phyloP scores from a whole-genome alignment of 2,888 invertebrate genomes.

The Dryadula phaetusa region DNA sequence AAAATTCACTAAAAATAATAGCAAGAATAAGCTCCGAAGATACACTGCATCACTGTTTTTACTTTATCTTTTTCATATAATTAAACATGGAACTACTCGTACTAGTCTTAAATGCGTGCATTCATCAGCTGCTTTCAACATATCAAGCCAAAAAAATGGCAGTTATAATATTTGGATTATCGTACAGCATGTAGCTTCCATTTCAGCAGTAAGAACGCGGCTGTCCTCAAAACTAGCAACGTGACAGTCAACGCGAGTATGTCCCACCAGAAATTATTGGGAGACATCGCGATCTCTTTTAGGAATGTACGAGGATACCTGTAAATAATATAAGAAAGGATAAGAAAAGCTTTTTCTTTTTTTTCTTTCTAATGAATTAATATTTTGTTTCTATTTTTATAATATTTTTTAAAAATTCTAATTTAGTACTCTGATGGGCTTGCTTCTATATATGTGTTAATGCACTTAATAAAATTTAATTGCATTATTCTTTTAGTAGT shows the following conservation, averaged over 20 bases:
- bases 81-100: constrained; percentile 1
- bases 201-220: constrained; percentile 89
- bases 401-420: not conserved
- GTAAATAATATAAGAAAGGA: constrained; percentile 32
- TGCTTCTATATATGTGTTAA: no score
- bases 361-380: no score
- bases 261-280: constrained; percentile 93
- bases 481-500: no score
- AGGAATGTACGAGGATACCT: constrained; percentile 92
- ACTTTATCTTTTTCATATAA: not conserved
- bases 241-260: constrained; percentile 88
- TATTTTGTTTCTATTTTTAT: no score
- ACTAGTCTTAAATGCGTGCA: not conserved
- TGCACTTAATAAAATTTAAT: no score
- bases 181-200: constrained; percentile 89
- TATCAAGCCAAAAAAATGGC: not conserved
- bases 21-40: not conserved
- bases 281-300: constrained; percentile 90
- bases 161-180: constrained; percentile 61
- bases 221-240: constrained; percentile 86
- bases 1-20: not conserved
- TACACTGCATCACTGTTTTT: not conserved
- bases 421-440: no score
- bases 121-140: not conserved
- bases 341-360: not conserved